These are phyloP conservation scores for Rhinolophus ferrumequinum DNA, from an alignment of 2,113 vertebrate genomes.

Conservation along the genomic window DNA sequence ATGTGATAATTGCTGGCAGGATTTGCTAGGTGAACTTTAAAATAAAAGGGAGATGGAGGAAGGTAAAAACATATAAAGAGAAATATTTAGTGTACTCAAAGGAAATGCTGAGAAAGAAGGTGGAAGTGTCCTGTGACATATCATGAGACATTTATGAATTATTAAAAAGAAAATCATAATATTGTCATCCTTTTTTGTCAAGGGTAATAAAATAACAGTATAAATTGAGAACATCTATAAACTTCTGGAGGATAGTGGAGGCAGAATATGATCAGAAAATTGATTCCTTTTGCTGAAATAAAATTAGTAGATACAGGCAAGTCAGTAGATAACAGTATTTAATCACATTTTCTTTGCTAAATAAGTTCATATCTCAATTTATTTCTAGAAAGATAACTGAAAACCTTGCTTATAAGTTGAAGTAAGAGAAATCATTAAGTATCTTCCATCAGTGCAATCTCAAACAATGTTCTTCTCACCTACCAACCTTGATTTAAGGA, in stretches of 20 bases:
- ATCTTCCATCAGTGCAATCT: neutral
- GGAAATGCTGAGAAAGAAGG: constrained; percentile 38
- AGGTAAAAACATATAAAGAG: constrained; percentile 26
- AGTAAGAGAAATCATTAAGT: neutral
- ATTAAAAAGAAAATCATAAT: constrained; percentile 53
- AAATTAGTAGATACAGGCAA: constrained; percentile 1
- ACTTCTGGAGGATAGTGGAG: neutral
- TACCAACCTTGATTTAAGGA: neutral
- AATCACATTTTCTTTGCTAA: constrained; percentile 48
- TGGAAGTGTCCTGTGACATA: constrained; percentile 18
- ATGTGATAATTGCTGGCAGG: constrained; percentile 39
- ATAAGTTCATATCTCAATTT: constrained; percentile 19
- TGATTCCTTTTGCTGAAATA: constrained; percentile 59
- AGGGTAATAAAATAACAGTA: constrained; percentile 26
- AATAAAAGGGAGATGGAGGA: constrained; percentile 24
- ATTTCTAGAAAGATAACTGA: constrained; percentile 30
- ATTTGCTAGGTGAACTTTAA: constrained; percentile 57
- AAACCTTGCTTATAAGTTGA: constrained; percentile 1
- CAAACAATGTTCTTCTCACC: neutral
- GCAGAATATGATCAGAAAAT: constrained; percentile 45
- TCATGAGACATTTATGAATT: constrained; percentile 55
- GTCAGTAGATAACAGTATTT: constrained; percentile 21
- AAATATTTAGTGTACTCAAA: constrained; percentile 45
- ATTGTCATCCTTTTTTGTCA: constrained; percentile 33
- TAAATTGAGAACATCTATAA: constrained; percentile 38